Evolutionary conservation across 2,113 vertebrate genomes (phyloP).

Genomic region (Vulpes ferrilata): DNA sequence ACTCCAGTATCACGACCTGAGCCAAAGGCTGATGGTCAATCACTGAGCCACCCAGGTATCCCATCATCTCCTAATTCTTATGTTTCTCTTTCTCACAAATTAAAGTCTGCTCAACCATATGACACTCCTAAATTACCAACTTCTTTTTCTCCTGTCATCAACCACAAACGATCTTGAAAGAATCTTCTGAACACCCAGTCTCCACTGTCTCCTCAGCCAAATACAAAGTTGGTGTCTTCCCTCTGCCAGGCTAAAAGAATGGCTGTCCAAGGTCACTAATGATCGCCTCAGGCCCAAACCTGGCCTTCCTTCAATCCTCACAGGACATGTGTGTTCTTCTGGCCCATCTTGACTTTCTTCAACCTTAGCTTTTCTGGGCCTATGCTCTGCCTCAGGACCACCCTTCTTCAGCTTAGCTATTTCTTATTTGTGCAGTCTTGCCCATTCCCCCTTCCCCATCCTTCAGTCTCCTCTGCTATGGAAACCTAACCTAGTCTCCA

Average conservation of each 20-base stretch:
- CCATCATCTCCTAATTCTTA: neutral
- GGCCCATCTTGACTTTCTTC: neutral
- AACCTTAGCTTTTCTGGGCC: neutral
- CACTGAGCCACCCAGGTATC: no score
- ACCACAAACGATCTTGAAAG: neutral
- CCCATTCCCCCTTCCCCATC: neutral
- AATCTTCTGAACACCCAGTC: neutral
- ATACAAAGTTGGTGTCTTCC: neutral
- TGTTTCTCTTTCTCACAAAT: conserved; percentile 36
- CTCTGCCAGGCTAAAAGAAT: neutral
- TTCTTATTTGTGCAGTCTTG: neutral
- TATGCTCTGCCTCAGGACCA: neutral
- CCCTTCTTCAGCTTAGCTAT: neutral
- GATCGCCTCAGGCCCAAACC: neutral
- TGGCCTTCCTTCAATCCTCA: neutral
- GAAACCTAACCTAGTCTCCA: neutral
- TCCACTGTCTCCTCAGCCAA: neutral
- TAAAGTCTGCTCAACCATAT: neutral
- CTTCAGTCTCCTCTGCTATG: neutral
- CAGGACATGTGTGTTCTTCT: accelerated
- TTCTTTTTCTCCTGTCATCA: neutral
- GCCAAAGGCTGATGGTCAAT: no score
- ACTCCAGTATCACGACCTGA: no score
- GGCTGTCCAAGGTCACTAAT: neutral
- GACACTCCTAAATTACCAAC: neutral